phyloP scores from a whole-genome alignment of 53 echinoderm and acorn worm species.

The Echinometra lucunter region DNA sequence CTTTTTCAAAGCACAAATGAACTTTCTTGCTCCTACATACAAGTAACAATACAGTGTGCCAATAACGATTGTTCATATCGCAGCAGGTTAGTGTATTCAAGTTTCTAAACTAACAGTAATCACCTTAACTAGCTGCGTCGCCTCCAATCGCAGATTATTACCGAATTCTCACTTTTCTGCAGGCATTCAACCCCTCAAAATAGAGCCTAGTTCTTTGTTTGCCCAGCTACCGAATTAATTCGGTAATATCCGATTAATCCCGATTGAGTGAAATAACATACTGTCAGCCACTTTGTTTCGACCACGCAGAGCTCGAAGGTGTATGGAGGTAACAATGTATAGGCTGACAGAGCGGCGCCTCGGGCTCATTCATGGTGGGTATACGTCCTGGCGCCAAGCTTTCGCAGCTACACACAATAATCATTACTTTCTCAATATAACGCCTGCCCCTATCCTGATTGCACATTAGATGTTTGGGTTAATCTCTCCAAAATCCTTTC shows the following conservation, averaged over 20 bases:
- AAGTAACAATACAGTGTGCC: neutral
- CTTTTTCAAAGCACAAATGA: neutral
- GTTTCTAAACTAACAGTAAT: neutral
- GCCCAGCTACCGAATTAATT: neutral
- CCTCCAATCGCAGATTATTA: neutral
- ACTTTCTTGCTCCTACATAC: neutral
- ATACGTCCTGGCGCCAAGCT: neutral
- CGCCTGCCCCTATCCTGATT: neutral
- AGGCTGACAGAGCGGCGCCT: neutral
- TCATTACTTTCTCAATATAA: neutral
- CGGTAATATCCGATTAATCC: neutral
- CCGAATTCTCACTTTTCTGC: neutral
- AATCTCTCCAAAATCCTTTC: slow-evolving; percentile 5
- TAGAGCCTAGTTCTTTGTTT: neutral
- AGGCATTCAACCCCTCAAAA: neutral
- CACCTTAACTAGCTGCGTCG: neutral
- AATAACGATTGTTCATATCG: neutral
- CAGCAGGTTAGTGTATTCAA: neutral
- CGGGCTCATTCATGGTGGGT: neutral
- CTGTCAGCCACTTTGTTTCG: neutral
- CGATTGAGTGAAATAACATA: neutral
- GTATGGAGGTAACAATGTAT: neutral
- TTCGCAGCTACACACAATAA: neutral
- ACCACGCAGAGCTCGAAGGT: neutral
- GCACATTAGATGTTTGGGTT: neutral